These are phyloP conservation scores for Parauchenoglanis punctatus DNA, from an alignment of 2,797 vertebrate species.

Conservation along the genomic window DNA sequence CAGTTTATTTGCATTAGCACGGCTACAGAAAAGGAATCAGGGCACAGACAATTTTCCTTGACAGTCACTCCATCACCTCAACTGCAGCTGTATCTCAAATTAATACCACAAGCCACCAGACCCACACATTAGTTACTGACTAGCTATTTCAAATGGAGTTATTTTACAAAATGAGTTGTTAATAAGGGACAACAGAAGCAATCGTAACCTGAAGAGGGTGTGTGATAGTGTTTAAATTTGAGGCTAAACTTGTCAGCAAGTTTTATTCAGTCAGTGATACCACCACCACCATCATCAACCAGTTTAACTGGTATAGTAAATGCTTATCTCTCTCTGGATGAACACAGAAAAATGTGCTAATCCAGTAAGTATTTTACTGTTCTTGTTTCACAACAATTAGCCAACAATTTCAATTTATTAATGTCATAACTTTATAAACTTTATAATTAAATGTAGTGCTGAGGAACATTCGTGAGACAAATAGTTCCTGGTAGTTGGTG, in stretches of 20 bases:
- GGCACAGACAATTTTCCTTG: not conserved
- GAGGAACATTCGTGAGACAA: not conserved
- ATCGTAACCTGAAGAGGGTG: not conserved
- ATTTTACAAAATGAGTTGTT: not conserved
- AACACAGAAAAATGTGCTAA: not conserved
- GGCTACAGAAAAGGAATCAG: not conserved
- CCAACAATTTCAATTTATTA: not conserved
- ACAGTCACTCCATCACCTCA: not conserved
- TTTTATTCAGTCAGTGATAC: not conserved
- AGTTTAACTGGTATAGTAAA: too few species aligned
- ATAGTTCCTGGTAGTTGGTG: not conserved
- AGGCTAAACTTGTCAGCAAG: not conserved
- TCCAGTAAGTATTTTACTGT: not conserved
- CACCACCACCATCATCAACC: not conserved
- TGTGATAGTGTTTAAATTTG: not conserved
- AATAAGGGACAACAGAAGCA: not conserved
- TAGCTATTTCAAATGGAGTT: not conserved
- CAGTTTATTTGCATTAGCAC: not conserved
- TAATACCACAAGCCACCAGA: not conserved
- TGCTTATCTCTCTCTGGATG: not conserved
- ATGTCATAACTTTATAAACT: not conserved
- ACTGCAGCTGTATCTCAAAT: not conserved
- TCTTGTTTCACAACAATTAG: not conserved
- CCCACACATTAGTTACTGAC: not conserved
- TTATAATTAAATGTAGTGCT: not conserved